Evolutionary conservation across 2,113 vertebrate species (phyloP).

Genomic region (Tupaia tana): DNA sequence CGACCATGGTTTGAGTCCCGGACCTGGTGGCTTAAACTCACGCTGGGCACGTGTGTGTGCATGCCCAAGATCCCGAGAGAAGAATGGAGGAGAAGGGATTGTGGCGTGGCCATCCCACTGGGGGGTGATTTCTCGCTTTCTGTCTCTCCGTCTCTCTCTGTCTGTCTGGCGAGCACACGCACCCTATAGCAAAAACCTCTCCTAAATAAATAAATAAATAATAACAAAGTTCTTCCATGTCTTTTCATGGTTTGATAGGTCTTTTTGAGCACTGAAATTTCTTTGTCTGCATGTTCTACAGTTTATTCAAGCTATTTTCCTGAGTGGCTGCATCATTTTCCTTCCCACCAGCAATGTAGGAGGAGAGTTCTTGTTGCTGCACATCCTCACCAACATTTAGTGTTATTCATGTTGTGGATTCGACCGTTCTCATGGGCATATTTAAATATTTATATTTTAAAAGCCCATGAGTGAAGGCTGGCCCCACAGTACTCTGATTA

Average conservation of each 20-base stretch:
- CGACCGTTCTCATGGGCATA: background rate
- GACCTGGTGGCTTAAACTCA: too few species aligned
- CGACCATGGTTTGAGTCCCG: too few species aligned
- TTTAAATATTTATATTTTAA: slow-evolving; percentile 30
- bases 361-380: background rate
- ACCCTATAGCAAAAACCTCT: too few species aligned
- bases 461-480: background rate
- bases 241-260: background rate
- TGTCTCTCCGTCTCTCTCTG: too few species aligned
- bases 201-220: too few species aligned
- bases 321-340: background rate
- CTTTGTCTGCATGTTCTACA: background rate
- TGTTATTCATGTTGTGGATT: background rate
- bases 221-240: background rate
- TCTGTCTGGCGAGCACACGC: too few species aligned
- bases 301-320: background rate
- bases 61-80: too few species aligned
- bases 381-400: background rate
- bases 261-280: background rate
- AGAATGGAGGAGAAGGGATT: too few species aligned
- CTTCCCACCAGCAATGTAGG: background rate
- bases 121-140: too few species aligned
- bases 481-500: too few species aligned
- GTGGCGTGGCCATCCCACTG: too few species aligned
- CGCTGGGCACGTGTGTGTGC: too few species aligned